These are phyloP conservation scores for Chorisops tibialis DNA, from an alignment of 2,888 invertebrate species.

Conservation along the genomic window DNA sequence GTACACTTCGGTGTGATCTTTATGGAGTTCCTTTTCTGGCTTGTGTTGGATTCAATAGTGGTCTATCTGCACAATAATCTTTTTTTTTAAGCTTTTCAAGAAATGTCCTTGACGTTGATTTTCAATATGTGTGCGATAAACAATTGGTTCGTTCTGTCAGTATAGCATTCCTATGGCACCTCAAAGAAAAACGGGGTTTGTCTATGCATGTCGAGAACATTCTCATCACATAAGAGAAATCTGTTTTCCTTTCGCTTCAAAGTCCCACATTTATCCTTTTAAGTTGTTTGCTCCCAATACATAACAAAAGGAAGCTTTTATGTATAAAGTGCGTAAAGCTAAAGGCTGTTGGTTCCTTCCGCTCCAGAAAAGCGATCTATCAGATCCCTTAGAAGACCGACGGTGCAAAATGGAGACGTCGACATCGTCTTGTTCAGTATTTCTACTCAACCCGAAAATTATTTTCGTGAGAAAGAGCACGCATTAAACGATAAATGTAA, in stretches of 20 bases:
- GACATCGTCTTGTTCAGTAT: slow-evolving; percentile 3
- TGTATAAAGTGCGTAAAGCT: neutral
- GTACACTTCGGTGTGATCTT: too few relatives aligned
- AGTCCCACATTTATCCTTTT: slow-evolving; percentile 20
- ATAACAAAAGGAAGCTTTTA: slow-evolving; percentile 14
- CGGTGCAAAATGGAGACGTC: slow-evolving; percentile 12
- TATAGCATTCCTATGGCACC: neutral
- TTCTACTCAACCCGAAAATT: neutral
- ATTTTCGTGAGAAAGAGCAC: slow-evolving; percentile 19
- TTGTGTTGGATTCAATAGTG: too few relatives aligned
- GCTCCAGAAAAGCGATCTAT: slow-evolving; percentile 2
- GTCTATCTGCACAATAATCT: too few relatives aligned
- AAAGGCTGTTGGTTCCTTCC: slow-evolving; percentile 1
- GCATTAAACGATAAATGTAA: slow-evolving; percentile 6
- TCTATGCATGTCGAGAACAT: neutral
- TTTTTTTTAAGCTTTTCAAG: neutral
- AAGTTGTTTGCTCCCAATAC: slow-evolving; percentile 13
- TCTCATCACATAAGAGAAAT: slow-evolving; percentile 5
- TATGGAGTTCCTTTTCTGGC: too few relatives aligned
- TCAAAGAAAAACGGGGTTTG: neutral
- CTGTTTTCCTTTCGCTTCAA: slow-evolving; percentile 1
- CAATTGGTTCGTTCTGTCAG: neutral
- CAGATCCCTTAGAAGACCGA: neutral
- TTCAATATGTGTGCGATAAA: neutral
- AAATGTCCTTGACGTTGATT: slow-evolving; percentile 3